Conservation (phyloP, 2,113 vertebrate species). For the Larimichthys polyactis region DNA sequence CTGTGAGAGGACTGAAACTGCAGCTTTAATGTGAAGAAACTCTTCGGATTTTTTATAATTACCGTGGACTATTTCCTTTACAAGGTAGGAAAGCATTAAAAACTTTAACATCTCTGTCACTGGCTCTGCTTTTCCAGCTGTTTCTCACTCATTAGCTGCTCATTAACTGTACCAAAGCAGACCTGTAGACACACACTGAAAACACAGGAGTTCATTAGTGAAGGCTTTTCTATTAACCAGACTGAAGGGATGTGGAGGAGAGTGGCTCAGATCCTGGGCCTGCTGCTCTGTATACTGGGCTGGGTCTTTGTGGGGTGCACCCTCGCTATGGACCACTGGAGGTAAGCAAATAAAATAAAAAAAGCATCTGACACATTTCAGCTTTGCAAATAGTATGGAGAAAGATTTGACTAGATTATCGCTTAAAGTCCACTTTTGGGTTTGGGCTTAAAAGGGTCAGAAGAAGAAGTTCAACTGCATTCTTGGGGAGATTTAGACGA, state of each 20-base stretch:
- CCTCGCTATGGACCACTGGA: conserved; percentile 90
- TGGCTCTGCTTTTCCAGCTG: background rate
- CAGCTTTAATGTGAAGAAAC: background rate
- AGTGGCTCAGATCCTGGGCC: conserved; percentile 84
- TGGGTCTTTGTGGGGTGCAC: conserved; percentile 89
- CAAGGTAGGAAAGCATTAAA: background rate
- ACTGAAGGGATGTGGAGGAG: conserved; percentile 44
- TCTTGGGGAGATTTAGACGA: too few relatives aligned
- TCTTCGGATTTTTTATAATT: background rate
- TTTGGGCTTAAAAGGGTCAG: too few relatives aligned
- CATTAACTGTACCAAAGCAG: background rate
- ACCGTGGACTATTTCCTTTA: background rate
- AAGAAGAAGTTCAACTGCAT: too few relatives aligned
- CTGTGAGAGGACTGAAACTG: background rate
- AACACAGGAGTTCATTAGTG: too few relatives aligned
- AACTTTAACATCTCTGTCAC: background rate
- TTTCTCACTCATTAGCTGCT: too few relatives aligned
- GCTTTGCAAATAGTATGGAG: background rate
- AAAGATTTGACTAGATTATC: background rate
- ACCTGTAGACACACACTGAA: too few relatives aligned
- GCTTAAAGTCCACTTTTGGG: too few relatives aligned
- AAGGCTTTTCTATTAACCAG: background rate
- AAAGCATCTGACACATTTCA: background rate
- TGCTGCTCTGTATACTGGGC: conserved; percentile 84
- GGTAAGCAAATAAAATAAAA: conserved; percentile 64